Conservation (phyloP, 2,888 invertebrate genomes). For the Parnassius glacialis region DNA sequence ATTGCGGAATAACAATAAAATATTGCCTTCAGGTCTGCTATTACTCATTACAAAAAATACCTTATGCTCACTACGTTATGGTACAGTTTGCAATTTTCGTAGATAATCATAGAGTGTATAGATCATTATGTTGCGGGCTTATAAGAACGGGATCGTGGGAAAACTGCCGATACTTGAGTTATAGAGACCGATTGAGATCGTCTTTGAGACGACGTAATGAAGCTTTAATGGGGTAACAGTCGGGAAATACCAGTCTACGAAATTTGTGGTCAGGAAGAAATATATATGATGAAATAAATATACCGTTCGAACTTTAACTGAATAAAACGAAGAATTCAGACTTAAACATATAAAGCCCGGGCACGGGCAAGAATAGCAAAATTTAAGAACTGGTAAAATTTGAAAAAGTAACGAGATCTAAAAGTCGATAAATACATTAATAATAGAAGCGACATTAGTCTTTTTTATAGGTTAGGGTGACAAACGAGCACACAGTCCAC, state of each 20-base stretch:
- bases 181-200: constrained; percentile 50
- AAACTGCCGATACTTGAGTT: constrained; percentile 67
- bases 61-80: constrained; percentile 48
- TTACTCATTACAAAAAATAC: constrained; percentile 47
- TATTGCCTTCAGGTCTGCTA: constrained; percentile 60
- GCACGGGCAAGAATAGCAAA: not conserved
- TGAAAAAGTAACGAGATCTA: not conserved
- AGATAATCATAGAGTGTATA: constrained; percentile 64
- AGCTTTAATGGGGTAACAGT: constrained; percentile 24
- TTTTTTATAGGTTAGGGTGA: no score
- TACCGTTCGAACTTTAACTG: no score
- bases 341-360: no score
- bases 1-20: constrained; percentile 80
- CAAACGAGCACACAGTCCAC: no score
- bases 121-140: constrained; percentile 68
- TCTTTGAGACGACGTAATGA: constrained; percentile 40
- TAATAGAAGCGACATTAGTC: no score
- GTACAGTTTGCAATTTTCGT: constrained; percentile 47
- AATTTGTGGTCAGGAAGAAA: constrained; percentile 14
- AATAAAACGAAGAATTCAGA: not conserved
- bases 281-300: not conserved
- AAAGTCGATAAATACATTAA: not conserved
- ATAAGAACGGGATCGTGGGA: constrained; percentile 80
- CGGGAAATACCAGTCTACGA: constrained; percentile 19
- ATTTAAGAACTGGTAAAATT: not conserved